Evolutionary conservation across 2,888 invertebrate genomes (phyloP), one percentile per base, ranked within the genome.

Genomic region (Invenusta paracnida): DNA sequence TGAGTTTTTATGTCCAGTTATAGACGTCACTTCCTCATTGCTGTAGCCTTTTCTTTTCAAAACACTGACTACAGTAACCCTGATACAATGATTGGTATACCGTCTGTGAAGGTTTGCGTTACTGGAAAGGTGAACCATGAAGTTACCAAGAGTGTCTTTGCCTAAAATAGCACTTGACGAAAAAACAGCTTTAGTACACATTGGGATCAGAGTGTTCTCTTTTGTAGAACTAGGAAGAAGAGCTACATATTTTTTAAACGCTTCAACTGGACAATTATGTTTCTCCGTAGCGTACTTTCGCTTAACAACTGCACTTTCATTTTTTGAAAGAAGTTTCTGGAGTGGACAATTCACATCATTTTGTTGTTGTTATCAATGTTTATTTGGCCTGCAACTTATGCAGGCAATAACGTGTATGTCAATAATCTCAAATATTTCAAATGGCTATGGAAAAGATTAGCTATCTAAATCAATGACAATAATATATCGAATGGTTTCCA

Each of bases 101-200:
- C 17, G 73, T 73, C 23, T 73, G 73, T 73, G 73, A 73, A 73
- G 73, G 73, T 73, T n/a, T 73, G 73, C 17, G 73, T 73, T 73
- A 25, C 73, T 73, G 73, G 25, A 73, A 73, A 73, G 73, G 73
- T 73, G 73, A 73, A 73, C 73, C 73, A 73, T 73, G 23, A 73
- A n/a, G 73, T 73, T 73, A 73, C 73, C 73, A 73, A 73, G 73
- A 73, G 73, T 73, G 73, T 73, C 73, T 73, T 73, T 73, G 73
- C 73, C 73, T 73, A 73, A 73, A 73, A 73, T 73, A 73, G 73
- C 73, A 73, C 25, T 73, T 73, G 73, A 13, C 73, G 73, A 73
- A 73, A 73, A 73, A 73, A 5, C 73, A 25, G 17, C 23, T 73
- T 73, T 73, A 73, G 73, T 73, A 73, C 73, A 73, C 17, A 13